Conservation (phyloP, 2,797 vertebrate species). For the Muraenolepis orangiensis region DNA sequence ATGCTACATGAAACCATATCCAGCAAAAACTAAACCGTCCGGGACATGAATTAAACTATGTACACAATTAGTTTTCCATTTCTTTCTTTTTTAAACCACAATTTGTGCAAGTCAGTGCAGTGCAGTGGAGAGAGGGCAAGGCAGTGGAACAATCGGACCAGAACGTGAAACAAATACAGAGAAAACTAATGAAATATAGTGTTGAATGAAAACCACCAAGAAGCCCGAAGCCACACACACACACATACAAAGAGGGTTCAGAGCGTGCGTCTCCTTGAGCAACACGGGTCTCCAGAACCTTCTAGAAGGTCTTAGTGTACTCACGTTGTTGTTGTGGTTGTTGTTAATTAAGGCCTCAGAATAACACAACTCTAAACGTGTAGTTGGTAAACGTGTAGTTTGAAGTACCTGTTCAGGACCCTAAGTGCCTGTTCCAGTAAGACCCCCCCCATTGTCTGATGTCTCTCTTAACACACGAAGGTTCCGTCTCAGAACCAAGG, state of each 20-base stretch:
- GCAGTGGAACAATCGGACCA: slow-evolving; percentile 9
- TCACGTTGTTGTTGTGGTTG: slow-evolving; percentile 30
- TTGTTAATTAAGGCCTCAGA: slow-evolving; percentile 44
- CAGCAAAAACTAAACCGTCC: slow-evolving; percentile 8
- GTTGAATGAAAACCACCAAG: neutral
- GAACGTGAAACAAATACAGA: neutral
- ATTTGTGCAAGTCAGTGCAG: slow-evolving; percentile 63
- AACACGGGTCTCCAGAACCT: neutral
- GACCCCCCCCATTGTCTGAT: slow-evolving; percentile 6
- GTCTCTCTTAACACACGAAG: neutral
- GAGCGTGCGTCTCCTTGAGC: neutral
- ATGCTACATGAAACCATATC: slow-evolving; percentile 38
- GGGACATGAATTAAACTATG: neutral
- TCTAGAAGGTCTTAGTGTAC: neutral
- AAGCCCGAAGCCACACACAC: neutral
- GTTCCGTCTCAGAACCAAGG: slow-evolving; percentile 5
- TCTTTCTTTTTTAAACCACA: slow-evolving; percentile 20
- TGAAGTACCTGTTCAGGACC: slow-evolving; percentile 25
- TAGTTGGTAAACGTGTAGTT: neutral
- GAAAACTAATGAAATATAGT: neutral
- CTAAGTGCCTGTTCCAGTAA: slow-evolving; percentile 23
- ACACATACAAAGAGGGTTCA: neutral
- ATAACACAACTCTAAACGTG: slow-evolving; percentile 16
- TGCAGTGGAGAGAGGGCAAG: slow-evolving; percentile 14
- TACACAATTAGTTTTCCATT: neutral